Conservation (phyloP, 1,140 invertebrate genomes). For the Achatina immaculata region DNA sequence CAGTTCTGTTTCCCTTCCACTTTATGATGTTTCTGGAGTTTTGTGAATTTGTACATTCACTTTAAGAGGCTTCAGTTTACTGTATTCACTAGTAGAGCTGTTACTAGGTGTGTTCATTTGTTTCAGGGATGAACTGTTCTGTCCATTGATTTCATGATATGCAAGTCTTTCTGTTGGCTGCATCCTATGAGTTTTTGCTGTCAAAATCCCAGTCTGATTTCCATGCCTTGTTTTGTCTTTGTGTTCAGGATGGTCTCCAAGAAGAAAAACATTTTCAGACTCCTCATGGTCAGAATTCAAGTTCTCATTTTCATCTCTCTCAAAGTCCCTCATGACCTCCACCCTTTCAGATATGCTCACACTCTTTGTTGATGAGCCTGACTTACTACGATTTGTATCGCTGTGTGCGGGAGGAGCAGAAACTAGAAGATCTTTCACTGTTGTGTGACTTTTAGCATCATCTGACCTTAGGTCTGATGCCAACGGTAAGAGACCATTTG, state of each 20-base stretch:
- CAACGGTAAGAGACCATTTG: not conserved
- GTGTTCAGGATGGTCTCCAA: not conserved
- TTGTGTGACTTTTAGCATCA: not conserved
- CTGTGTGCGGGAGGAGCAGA: not conserved
- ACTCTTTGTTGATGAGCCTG: slow-evolving; percentile 1
- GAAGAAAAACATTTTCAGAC: not conserved
- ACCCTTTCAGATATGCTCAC: slow-evolving; percentile 9
- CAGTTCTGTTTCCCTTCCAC: no score
- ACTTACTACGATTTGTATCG: not conserved
- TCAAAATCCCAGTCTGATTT: not conserved
- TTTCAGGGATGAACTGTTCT: not conserved
- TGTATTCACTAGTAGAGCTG: not conserved
- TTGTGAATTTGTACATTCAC: not conserved
- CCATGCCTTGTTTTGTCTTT: not conserved
- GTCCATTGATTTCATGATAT: not conserved
- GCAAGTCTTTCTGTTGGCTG: not conserved
- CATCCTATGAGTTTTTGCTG: not conserved
- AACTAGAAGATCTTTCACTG: not conserved
- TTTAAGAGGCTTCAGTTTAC: not conserved
- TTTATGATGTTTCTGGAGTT: not conserved
- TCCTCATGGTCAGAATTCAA: not conserved
- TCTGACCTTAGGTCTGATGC: not conserved
- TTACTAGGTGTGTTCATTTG: not conserved
- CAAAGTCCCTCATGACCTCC: not conserved
- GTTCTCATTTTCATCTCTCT: not conserved